Evolutionary conservation across 2,888 invertebrate genomes (phyloP).

Genomic region (Cephalotes varians): DNA sequence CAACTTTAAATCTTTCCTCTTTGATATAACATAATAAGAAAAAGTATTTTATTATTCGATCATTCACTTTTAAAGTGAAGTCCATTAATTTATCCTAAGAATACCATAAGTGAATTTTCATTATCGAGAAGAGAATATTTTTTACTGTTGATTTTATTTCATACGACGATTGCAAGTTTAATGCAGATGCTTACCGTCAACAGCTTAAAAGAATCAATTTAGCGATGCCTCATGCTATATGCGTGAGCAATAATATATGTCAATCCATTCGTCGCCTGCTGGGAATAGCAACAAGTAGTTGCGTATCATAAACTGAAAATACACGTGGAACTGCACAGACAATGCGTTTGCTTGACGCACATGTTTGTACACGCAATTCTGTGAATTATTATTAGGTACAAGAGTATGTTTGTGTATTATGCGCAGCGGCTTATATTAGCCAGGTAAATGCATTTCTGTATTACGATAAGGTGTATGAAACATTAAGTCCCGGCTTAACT

Average conservation of each 20-base stretch:
- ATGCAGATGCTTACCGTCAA: neutral
- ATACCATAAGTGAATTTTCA: neutral
- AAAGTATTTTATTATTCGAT: neutral
- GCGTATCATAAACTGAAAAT: conserved; percentile 20
- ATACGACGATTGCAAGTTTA: neutral
- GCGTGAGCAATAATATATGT: conserved; percentile 23
- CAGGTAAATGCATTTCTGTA: neutral
- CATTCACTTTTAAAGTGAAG: neutral
- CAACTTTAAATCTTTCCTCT: neutral
- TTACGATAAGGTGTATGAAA: conserved; percentile 32
- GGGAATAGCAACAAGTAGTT: conserved; percentile 45
- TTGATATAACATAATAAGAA: neutral
- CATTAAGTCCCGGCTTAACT: conserved; percentile 32
- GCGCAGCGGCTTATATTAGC: neutral
- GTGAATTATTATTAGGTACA: neutral
- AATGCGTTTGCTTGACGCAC: conserved; percentile 2
- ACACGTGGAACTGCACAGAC: conserved; percentile 17
- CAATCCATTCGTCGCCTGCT: conserved; percentile 14
- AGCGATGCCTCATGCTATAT: conserved; percentile 29
- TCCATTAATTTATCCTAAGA: neutral
- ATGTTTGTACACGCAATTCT: neutral
- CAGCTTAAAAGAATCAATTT: conserved; percentile 58
- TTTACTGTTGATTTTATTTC: neutral
- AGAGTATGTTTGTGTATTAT: conserved; percentile 1
- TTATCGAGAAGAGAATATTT: neutral